phyloP scores from a whole-genome alignment of 2,888 invertebrate species.

The Tethea ocularis region DNA sequence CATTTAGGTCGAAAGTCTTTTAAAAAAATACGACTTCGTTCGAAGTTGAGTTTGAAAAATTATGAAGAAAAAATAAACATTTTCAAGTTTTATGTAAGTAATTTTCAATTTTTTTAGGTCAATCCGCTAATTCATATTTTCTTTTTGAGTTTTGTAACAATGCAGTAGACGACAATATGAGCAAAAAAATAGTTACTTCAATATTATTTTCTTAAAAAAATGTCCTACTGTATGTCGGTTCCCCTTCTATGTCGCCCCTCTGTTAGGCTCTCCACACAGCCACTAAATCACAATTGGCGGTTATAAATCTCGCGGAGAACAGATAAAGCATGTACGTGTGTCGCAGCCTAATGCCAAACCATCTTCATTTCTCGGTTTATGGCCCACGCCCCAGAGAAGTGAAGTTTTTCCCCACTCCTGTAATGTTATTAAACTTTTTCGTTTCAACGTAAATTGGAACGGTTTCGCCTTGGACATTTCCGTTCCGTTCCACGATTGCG shows the following conservation, averaged over 20 bases:
- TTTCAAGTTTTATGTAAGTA: too few relatives aligned
- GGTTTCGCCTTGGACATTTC: neutral
- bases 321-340: constrained; percentile 62
- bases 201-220: neutral
- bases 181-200: neutral
- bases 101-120: too few relatives aligned
- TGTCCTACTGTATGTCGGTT: neutral
- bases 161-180: neutral
- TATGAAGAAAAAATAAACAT: too few relatives aligned
- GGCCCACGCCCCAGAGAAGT: constrained; percentile 15
- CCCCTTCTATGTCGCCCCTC: neutral
- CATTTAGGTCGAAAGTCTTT: too few relatives aligned
- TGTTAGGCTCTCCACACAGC: constrained; percentile 42
- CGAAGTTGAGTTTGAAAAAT: too few relatives aligned
- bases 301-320: constrained; percentile 52
- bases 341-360: constrained; percentile 44
- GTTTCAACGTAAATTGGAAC: constrained; percentile 7
- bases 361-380: constrained; percentile 40
- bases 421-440: constrained; percentile 10
- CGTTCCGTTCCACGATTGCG: constrained; percentile 4
- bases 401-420: constrained; percentile 4
- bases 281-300: constrained; percentile 50
- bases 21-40: too few relatives aligned
- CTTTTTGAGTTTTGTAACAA: too few relatives aligned
- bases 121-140: too few relatives aligned